Evolutionary conservation across 2,888 invertebrate species (phyloP), one percentile per base, ranked within the genome.

Genomic region (Dryobotodes eremita): DNA sequence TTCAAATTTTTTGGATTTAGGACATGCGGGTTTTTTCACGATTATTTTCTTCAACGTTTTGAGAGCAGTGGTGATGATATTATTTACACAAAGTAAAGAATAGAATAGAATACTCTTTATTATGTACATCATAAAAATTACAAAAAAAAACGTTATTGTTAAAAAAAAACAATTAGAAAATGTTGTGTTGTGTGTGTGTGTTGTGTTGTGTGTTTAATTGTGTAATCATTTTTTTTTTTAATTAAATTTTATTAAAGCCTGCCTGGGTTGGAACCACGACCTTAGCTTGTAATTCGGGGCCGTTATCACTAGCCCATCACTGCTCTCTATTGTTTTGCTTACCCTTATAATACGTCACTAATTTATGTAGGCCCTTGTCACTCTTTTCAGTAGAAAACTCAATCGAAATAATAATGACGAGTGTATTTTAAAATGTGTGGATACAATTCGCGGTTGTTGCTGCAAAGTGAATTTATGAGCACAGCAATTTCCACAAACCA

Each of bases 401-500:
- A 31, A 31, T 50, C 23, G 6, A 10, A 17, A 53, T 23, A 50
- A 50, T 50, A 1, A 23, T 1, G 20, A 23, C 7, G 15, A 48
- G 0, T 15, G 1, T 23, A 23, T 68, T 31, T 31, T 20, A 46
- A 46, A 55, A 42, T 8, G 46, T 46, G 46, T 46, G 10, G 10
- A 46, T 46, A 46, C 10, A 46, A 46, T 10, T 46, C 1, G 13
- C 31, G 15, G 7, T 50, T n/a, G 20, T 48, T 26, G 7, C n/a
- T 50, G 31, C n/a, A 64, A 53, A 69, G 31, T 57, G 57, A 83
- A 80, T 69, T 81, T 68, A 71, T 62, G 36, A 59, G 42, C 48
- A n/a, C 20, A 50, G 13, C 55, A 50, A 70, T 59, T 82, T 72
- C 36, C 36, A 57, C 57, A 71, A 59, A 71, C 66, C 69, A 82